Percentiles rank a stretch among this genome's conserved stretches.
phyloP scores from a whole-genome alignment of 2,888 invertebrate species.

The Malthinus seriepunctatus region DNA sequence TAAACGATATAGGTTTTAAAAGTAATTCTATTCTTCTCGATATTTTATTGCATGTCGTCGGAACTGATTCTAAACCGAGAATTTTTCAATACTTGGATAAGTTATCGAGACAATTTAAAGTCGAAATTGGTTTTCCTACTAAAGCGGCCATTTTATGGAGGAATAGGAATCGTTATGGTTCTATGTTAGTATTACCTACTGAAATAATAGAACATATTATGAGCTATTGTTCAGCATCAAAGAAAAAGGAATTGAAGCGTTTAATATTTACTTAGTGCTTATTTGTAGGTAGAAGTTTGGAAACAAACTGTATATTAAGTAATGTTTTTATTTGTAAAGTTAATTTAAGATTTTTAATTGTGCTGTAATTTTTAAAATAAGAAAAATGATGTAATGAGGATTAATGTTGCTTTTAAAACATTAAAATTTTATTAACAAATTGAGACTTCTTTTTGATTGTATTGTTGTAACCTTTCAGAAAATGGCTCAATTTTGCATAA shows the following conservation, averaged over 20 bases:
- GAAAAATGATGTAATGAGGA: background rate
- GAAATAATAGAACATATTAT: conserved; percentile 50
- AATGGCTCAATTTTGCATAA: conserved; percentile 38
- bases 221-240: conserved; percentile 31
- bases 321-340: background rate
- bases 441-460: background rate
- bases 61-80: conserved; percentile 5
- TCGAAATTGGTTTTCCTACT: conserved; percentile 43
- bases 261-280: conserved; percentile 29
- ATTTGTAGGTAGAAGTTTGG: no score
- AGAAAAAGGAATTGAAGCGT: no score
- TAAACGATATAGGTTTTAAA: conserved; percentile 35
- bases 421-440: background rate
- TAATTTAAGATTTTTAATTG: no score
- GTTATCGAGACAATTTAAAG: conserved; percentile 46
- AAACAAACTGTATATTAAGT: background rate
- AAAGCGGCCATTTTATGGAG: conserved; percentile 39
- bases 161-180: conserved; percentile 36
- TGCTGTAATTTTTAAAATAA: no score
- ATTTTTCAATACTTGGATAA: conserved; percentile 45
- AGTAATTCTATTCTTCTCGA: conserved; percentile 42
- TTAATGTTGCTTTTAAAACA: background rate
- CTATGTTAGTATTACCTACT: conserved; percentile 50
- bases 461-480: conserved; percentile 31
- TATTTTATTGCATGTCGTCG: conserved; percentile 42